Evolutionary conservation across 64 coral and sea anemone species (phyloP).

Genomic region (Actinia tenebrosa): DNA sequence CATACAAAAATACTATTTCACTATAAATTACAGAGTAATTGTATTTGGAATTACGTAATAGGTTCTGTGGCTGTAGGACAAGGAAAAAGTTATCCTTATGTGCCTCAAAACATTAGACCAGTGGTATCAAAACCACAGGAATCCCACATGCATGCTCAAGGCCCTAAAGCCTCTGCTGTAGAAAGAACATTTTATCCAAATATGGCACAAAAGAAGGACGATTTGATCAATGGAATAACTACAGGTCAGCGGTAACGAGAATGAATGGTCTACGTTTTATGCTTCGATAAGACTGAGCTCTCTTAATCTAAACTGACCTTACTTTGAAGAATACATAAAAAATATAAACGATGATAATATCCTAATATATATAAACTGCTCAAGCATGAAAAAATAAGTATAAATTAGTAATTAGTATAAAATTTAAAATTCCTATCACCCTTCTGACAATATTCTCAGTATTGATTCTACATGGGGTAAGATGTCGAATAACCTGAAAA

Average conservation of each 20-base stretch:
- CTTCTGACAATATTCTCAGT: too few species aligned
- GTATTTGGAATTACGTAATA: background rate
- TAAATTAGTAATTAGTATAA: too few species aligned
- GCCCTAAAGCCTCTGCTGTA: background rate
- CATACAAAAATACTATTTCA: background rate
- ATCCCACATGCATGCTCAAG: background rate
- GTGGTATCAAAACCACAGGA: background rate
- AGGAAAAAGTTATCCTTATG: background rate
- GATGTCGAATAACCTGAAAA: too few species aligned
- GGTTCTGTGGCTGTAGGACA: background rate
- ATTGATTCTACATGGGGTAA: too few species aligned
- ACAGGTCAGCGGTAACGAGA: background rate
- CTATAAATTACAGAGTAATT: background rate
- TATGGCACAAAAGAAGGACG: conserved; percentile 44
- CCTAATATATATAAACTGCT: too few species aligned
- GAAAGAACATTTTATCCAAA: background rate
- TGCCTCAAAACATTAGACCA: background rate
- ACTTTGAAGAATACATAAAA: too few species aligned
- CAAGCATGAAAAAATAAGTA: too few species aligned
- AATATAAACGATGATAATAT: too few species aligned
- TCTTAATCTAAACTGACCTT: too few species aligned
- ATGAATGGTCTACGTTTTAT: background rate
- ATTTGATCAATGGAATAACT: background rate
- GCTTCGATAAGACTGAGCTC: too few species aligned
- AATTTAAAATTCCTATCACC: too few species aligned